A percentile compares a stretch with the other conserved stretches of the same genome.
Evolutionary conservation across 2,113 vertebrate genomes (phyloP).

Genomic region (Cyprinodon tularosa): DNA sequence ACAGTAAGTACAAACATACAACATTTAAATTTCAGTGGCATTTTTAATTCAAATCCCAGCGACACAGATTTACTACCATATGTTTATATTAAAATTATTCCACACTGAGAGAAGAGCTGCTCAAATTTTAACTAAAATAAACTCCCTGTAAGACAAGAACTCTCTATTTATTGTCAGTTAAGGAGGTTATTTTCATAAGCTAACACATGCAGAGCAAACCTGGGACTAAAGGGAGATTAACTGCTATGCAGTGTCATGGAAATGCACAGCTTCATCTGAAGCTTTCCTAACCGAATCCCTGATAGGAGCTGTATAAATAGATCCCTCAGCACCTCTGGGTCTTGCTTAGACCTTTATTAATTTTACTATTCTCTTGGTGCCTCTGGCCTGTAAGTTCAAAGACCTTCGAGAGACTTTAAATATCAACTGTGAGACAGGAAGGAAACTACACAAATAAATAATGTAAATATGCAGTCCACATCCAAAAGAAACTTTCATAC

Average conservation of each 20-base stretch:
- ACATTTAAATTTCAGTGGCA: no score
- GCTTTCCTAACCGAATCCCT: not conserved
- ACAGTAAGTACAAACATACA: no score
- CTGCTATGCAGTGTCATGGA: slow-evolving; percentile 12
- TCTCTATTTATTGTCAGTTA: not conserved
- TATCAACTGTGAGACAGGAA: slow-evolving; percentile 49
- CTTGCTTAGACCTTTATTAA: slow-evolving; percentile 10
- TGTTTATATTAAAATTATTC: not conserved
- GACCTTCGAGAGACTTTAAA: slow-evolving; percentile 38
- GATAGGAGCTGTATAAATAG: not conserved
- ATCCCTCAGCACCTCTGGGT: slow-evolving; percentile 5
- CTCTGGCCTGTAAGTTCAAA: slow-evolving; percentile 46
- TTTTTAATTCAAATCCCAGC: no score
- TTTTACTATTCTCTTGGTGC: slow-evolving; percentile 21
- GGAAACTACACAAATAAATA: slow-evolving; percentile 53
- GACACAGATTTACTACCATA: no score
- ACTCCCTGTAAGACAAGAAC: not conserved
- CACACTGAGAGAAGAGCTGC: not conserved
- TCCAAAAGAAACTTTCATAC: slow-evolving; percentile 2
- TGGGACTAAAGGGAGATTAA: slow-evolving; percentile 4
- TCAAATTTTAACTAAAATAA: not conserved
- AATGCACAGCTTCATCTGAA: not conserved
- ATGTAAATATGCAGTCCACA: slow-evolving; percentile 45
- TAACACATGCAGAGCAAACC: not conserved
- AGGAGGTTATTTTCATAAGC: not conserved